Evolutionary conservation across 2,888 invertebrate genomes (phyloP).

Genomic region (Prosopocoilus inquinatus): DNA sequence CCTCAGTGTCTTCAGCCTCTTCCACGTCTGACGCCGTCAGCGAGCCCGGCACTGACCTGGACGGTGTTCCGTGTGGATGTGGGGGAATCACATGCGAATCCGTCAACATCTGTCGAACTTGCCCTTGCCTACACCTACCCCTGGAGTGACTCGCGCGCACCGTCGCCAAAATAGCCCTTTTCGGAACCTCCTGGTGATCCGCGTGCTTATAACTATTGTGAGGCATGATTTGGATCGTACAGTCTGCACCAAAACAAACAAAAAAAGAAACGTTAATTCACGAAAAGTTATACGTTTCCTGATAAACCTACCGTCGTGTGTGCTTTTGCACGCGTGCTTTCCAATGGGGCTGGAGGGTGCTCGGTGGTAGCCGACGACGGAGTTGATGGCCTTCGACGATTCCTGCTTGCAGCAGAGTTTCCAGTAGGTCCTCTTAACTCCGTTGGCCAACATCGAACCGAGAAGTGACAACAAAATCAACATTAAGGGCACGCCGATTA

Average conservation of each 20-base stretch:
- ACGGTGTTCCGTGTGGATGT: conserved; percentile 39
- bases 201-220: conserved; percentile 35
- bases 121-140: conserved; percentile 44
- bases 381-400: conserved; percentile 12
- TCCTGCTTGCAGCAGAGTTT: conserved; percentile 49
- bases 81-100: conserved; percentile 52
- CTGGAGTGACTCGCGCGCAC: conserved; percentile 45
- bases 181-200: conserved; percentile 42
- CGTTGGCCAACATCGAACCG: conserved; percentile 76
- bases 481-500: conserved; percentile 85
- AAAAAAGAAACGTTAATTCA: too few species aligned
- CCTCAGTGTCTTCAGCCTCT: conserved; percentile 61
- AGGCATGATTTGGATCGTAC: conserved; percentile 33
- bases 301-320: conserved; percentile 35
- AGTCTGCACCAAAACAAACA: too few species aligned
- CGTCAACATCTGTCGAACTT: conserved; percentile 49
- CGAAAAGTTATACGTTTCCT: neutral
- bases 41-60: conserved; percentile 39
- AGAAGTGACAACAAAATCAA: conserved; percentile 82
- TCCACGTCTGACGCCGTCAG: conserved; percentile 52
- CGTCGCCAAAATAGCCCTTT: conserved; percentile 46
- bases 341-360: conserved; percentile 55
- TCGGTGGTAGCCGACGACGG: conserved; percentile 54
- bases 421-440: conserved; percentile 68
- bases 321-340: conserved; percentile 50